These are phyloP conservation scores for Amyelois transitella DNA, from an alignment of 1,140 invertebrate genomes.

Conservation along the genomic window DNA sequence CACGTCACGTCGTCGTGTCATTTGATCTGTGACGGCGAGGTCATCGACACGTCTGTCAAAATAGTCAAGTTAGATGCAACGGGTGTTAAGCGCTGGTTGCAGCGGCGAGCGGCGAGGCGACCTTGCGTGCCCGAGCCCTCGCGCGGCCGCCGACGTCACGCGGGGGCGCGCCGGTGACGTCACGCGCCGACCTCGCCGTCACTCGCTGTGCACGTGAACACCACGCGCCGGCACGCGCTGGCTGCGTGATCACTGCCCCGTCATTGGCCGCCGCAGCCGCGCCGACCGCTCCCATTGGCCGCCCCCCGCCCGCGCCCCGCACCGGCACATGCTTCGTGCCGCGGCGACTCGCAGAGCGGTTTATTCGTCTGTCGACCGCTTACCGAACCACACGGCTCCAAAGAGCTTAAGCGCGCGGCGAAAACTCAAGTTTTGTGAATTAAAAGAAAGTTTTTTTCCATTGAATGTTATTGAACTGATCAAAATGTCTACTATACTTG, in stretches of 20 bases:
- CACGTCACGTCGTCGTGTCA: not conserved
- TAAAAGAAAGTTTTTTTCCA: slow-evolving; percentile 60
- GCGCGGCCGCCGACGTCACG: slow-evolving; percentile 54
- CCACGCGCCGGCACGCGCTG: slow-evolving; percentile 73
- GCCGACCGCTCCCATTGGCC: slow-evolving; percentile 56
- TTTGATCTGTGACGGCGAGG: slow-evolving; percentile 13
- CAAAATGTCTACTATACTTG: slow-evolving; percentile 59
- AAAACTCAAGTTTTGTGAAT: slow-evolving; percentile 60
- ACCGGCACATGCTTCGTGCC: slow-evolving; percentile 38
- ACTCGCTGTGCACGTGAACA: slow-evolving; percentile 76
- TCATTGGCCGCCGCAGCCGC: slow-evolving; percentile 66
- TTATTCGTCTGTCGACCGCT: slow-evolving; percentile 63
- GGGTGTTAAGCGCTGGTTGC: slow-evolving; percentile 21
- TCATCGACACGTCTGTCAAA: slow-evolving; percentile 51
- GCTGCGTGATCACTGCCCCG: slow-evolving; percentile 66
- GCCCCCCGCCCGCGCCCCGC: slow-evolving; percentile 29
- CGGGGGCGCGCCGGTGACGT: slow-evolving; percentile 69
- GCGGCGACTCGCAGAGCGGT: slow-evolving; percentile 49
- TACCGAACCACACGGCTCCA: slow-evolving; percentile 45
- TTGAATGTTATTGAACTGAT: slow-evolving; percentile 50
- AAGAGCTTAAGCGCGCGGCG: slow-evolving; percentile 20
- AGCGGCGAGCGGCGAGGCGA: slow-evolving; percentile 20
- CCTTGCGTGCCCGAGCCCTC: slow-evolving; percentile 49
- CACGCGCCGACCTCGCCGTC: slow-evolving; percentile 72
- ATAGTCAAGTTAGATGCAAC: slow-evolving; percentile 35